Conservation (phyloP, 2,888 invertebrate species). For the Serripes groenlandicus region DNA sequence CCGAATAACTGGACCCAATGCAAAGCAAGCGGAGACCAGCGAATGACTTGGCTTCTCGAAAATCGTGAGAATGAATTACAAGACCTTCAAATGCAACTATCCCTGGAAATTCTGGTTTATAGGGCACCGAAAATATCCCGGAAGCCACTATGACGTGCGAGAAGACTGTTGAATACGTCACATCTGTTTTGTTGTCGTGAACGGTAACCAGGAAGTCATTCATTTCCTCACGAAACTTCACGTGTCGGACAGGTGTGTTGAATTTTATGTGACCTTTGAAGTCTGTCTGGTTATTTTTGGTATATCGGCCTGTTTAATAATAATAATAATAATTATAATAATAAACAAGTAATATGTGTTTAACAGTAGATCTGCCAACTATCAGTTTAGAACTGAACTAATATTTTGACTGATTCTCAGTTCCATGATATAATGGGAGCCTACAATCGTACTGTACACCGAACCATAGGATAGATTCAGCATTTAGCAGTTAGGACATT, state of each 20-base stretch:
- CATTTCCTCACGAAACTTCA: constrained; percentile 36
- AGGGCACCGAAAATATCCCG: constrained; percentile 53
- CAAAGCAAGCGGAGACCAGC: constrained; percentile 41
- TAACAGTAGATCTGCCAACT: no score
- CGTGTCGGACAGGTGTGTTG: constrained; percentile 41
- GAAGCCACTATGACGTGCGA: constrained; percentile 50
- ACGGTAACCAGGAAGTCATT: constrained; percentile 53
- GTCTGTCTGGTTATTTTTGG: constrained; percentile 2
- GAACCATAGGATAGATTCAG: no score
- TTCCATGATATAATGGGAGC: no score
- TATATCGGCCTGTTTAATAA: constrained; percentile 47
- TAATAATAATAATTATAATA: neutral
- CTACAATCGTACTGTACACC: no score
- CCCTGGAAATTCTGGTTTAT: constrained; percentile 49
- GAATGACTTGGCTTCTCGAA: constrained; percentile 49
- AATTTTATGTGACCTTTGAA: constrained; percentile 26
- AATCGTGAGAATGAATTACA: constrained; percentile 60
- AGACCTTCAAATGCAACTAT: constrained; percentile 50
- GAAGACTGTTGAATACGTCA: constrained; percentile 28
- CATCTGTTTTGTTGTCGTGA: constrained; percentile 28
- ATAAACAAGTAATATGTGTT: no score
- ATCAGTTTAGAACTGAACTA: no score
- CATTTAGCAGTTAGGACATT: no score
- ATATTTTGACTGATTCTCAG: no score
- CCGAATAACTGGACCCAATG: constrained; percentile 54